Conservation (phyloP, 2,888 invertebrate species). For the Norana najaformis region DNA sequence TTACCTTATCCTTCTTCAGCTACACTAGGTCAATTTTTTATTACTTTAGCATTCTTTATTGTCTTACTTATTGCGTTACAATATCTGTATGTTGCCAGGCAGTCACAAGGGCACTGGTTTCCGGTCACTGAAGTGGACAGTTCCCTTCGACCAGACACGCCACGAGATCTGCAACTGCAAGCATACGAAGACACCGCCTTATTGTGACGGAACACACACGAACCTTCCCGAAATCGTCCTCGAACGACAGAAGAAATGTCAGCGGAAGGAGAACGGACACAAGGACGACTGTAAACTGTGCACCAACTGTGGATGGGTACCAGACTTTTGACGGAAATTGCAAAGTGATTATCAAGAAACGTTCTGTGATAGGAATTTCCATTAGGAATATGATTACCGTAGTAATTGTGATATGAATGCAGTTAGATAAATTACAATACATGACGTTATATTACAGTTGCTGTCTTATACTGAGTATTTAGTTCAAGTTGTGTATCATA, state of each 20-base stretch:
- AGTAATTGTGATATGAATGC: not conserved
- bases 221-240: conserved; percentile 50
- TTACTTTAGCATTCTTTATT: not conserved
- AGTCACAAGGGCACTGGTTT: conserved; percentile 54
- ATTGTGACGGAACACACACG: conserved; percentile 55
- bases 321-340: conserved; percentile 51
- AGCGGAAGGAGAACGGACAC: conserved; percentile 41
- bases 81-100: conserved; percentile 46
- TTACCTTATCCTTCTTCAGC: not conserved
- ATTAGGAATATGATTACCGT: not conserved
- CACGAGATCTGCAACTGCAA: conserved; percentile 54
- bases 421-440: not conserved
- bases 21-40: not conserved
- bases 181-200: conserved; percentile 54
- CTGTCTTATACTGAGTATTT: not conserved
- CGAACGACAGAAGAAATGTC: conserved; percentile 47
- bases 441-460: not conserved
- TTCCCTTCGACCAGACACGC: conserved; percentile 48
- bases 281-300: conserved; percentile 47
- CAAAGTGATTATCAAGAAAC: not conserved
- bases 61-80: not conserved
- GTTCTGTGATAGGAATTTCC: not conserved
- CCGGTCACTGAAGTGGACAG: conserved; percentile 52
- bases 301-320: conserved; percentile 55
- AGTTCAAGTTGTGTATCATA: too few species aligned